Evolutionary conservation across 2,888 invertebrate species (phyloP), one percentile per base, ranked within the genome.

Genomic region (Bhutanitis thaidina): DNA sequence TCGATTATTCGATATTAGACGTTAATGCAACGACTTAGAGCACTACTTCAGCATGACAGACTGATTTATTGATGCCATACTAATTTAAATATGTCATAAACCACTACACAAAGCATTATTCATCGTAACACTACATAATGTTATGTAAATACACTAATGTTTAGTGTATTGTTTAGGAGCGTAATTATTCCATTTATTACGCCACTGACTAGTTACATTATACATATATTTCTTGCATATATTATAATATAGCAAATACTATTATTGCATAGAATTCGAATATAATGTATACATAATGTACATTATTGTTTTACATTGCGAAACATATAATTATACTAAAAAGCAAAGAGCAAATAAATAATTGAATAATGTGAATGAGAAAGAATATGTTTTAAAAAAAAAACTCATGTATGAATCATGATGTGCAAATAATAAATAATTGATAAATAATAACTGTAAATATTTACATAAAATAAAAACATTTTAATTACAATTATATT

Each of bases 381-480:
- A 66, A 70, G 67, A 69, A 57, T 1, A 27, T 37, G 30, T 13
- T n/a, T 32, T n/a, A 9, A 10, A 37, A 45, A 54, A 65, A 55
- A 61, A 60, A 49, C 45, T 52, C 25, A 60, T 52, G 62, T 61
- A 60, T 59, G 16, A 59, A 56, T 64, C 38, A 74, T 80, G 85
- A 65, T 69, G 81, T 80, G 87, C 86, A 87, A 86, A 85, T 77
- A 69, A 87, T 81, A 82, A 56, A 76, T 76, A 79, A 78, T 61
- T 59, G 49, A 47, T 62, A 62, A 63, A 60, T 8, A 59, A 64
- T 60, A 53, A 62, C 55, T 59, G n/a, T 62, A 62, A 60, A 63
- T 68, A 68, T 60, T 63, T 64, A 76, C 65, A 74, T 71, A 73
- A 12, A 35, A n/a, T 12, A 34, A 12, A 30, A 1, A 30, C 4